Conservation (phyloP, 2,113 vertebrate species). For the Ageneiosus marmoratus region DNA sequence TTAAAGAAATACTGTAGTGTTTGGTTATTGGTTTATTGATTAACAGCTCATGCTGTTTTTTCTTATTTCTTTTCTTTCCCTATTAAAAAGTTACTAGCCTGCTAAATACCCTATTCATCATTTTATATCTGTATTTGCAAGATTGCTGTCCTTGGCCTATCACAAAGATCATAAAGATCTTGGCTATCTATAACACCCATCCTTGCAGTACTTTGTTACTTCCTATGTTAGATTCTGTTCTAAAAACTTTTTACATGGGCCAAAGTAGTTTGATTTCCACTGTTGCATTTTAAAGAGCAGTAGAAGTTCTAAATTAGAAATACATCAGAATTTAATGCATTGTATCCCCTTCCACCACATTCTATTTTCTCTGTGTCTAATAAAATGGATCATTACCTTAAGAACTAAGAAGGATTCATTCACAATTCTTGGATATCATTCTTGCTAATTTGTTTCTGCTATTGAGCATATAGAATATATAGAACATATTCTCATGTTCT, state of each 20-base stretch:
- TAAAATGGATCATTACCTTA: neutral
- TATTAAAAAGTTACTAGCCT: neutral
- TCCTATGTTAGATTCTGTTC: neutral
- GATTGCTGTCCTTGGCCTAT: neutral
- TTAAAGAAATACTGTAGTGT: neutral
- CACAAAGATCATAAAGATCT: neutral
- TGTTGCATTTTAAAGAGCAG: neutral
- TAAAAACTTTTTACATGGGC: neutral
- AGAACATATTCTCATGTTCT: neutral
- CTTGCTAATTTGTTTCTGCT: neutral
- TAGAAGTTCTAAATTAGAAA: neutral
- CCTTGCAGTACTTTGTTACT: neutral
- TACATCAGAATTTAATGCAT: neutral
- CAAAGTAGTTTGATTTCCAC: neutral
- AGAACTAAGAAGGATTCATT: neutral
- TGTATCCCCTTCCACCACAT: no score
- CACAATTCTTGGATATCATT: neutral
- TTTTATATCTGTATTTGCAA: neutral
- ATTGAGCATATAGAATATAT: no score
- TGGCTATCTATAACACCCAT: neutral
- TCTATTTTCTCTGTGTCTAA: neutral
- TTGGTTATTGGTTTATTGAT: neutral
- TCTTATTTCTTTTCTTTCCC: neutral
- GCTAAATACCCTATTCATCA: neutral
- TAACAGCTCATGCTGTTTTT: neutral